Conservation (phyloP, 2,888 invertebrate species). For the Campoplex nolae region DNA sequence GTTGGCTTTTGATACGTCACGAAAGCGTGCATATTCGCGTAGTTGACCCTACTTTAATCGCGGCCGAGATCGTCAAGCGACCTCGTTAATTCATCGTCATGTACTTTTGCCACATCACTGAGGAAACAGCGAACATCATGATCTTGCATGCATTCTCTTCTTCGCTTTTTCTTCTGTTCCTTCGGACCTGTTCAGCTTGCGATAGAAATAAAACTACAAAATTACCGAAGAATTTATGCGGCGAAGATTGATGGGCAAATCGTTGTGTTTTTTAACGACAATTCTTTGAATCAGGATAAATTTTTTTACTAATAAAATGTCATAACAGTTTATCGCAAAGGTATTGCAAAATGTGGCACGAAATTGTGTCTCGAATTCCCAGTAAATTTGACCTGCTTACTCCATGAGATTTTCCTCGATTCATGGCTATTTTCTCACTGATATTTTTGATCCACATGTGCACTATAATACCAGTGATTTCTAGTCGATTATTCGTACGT, state of each 20-base stretch:
- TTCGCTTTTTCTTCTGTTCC: neutral
- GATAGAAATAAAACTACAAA: too few relatives aligned
- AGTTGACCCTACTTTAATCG: constrained; percentile 73
- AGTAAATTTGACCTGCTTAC: neutral
- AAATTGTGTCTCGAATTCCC: neutral
- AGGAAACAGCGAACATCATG: constrained; percentile 32
- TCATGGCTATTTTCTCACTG: neutral
- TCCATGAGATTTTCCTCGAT: constrained; percentile 1
- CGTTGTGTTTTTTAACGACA: neutral
- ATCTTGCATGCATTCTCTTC: neutral
- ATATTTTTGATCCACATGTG: neutral
- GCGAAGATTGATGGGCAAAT: neutral
- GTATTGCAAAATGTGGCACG: neutral
- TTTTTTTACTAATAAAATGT: constrained; percentile 1
- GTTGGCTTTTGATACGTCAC: constrained; percentile 18
- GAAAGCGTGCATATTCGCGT: constrained; percentile 52
- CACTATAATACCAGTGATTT: constrained; percentile 26
- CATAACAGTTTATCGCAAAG: neutral
- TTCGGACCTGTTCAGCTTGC: neutral
- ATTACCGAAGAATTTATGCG: neutral
- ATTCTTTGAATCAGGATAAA: neutral
- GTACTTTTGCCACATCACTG: constrained; percentile 55
- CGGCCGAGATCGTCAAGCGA: constrained; percentile 67
- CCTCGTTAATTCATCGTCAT: constrained; percentile 63
- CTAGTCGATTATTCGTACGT: constrained; percentile 46